These are phyloP conservation scores for Cabera pusaria DNA, from an alignment of 2,888 invertebrate genomes.

Conservation along the genomic window DNA sequence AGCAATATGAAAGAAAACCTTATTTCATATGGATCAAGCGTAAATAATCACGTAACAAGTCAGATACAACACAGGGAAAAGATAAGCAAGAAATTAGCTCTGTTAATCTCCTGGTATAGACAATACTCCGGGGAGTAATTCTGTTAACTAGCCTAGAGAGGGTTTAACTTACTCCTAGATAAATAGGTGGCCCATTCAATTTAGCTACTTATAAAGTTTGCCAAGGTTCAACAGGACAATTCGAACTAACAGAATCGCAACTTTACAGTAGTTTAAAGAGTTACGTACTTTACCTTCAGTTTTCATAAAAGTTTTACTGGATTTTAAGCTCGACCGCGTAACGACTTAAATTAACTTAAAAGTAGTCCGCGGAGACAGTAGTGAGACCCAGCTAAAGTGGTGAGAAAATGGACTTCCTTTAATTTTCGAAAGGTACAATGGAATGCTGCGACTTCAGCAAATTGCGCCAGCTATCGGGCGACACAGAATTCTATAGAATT, in stretches of 20 bases:
- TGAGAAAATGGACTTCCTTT: conserved; percentile 61
- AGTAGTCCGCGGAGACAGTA: conserved; percentile 35
- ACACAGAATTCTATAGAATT: conserved; percentile 55
- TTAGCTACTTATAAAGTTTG: conserved; percentile 16
- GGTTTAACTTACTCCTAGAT: conserved; percentile 17
- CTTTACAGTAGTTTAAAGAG: conserved; percentile 28
- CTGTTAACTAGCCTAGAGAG: conserved; percentile 7
- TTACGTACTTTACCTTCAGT: conserved; percentile 27
- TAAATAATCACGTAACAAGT: not conserved
- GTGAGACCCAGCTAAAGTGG: conserved; percentile 42
- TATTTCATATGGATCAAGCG: not conserved
- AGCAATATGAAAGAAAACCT: too few species aligned
- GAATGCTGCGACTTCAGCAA: conserved; percentile 51
- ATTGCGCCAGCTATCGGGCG: conserved; percentile 55
- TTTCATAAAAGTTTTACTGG: conserved; percentile 42
- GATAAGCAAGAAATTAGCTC: conserved; percentile 7
- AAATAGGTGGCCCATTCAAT: conserved; percentile 23
- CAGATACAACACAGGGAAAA: conserved; percentile 13
- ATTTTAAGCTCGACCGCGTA: conserved; percentile 33
- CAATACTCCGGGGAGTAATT: conserved; percentile 8
- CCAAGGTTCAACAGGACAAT: conserved; percentile 17
- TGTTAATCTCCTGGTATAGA: conserved; percentile 7
- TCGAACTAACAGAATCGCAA: conserved; percentile 26
- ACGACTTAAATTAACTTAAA: conserved; percentile 52
- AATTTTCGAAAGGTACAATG: conserved; percentile 56